phyloP scores from a whole-genome alignment of 2,797 vertebrate genomes.

The Malacoraja senta region DNA sequence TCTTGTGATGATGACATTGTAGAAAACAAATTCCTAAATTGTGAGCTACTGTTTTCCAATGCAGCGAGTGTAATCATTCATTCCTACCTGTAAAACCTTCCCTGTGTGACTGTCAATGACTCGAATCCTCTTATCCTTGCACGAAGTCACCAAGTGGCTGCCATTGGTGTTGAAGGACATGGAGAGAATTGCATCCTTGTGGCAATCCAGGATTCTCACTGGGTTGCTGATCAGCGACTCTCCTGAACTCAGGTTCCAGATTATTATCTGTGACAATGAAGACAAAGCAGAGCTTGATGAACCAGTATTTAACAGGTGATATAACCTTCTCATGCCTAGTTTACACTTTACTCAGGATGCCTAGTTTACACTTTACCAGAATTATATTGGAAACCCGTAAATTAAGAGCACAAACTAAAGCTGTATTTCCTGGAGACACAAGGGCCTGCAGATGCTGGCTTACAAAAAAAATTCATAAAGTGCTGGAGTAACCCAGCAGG shows the following conservation, averaged over 20 bases:
- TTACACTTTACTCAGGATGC: too few species aligned
- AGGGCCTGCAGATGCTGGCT: too few species aligned
- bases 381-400: too few species aligned
- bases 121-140: conserved; percentile 77
- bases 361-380: too few species aligned
- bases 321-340: too few species aligned
- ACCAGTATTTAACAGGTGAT: neutral
- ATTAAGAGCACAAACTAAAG: too few species aligned
- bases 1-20: too few species aligned
- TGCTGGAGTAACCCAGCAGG: too few species aligned
- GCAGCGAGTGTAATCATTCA: neutral
- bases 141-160: conserved; percentile 75
- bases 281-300: neutral
- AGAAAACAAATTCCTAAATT: neutral
- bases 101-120: conserved; percentile 71
- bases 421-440: too few species aligned
- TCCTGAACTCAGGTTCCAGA: conserved; percentile 78
- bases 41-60: neutral
- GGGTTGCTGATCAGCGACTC: conserved; percentile 68
- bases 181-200: conserved; percentile 78
- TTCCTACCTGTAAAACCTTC: conserved; percentile 62
- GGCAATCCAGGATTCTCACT: conserved; percentile 65
- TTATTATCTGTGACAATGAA: conserved; percentile 67
- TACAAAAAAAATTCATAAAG: too few species aligned
- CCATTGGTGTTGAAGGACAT: conserved; percentile 86